Evolutionary conservation across 2,888 invertebrate species (phyloP).

Genomic region (Elmis aenea): DNA sequence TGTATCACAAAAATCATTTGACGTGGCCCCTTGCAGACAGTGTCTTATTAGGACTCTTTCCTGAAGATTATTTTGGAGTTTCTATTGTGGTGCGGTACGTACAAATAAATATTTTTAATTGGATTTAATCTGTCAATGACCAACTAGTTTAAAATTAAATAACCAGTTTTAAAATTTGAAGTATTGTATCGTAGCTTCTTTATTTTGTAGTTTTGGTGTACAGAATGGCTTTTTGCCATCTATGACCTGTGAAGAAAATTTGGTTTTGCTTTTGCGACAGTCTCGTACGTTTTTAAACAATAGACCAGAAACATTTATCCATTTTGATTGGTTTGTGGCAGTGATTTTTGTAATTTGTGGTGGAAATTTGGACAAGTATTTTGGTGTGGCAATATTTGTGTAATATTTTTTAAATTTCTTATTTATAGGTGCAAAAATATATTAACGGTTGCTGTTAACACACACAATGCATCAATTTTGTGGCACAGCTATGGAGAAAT

Average conservation of each 20-base stretch:
- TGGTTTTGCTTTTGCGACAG: conserved; percentile 24
- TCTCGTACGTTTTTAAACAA: conserved; percentile 19
- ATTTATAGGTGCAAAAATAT: conserved; percentile 17
- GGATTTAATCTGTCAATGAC: neutral
- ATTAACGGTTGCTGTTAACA: conserved; percentile 19
- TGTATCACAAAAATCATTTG: conserved; percentile 7
- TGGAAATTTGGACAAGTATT: conserved; percentile 23
- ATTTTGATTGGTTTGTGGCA: conserved; percentile 29
- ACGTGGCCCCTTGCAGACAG: conserved; percentile 14
- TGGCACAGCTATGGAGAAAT: conserved; percentile 19
- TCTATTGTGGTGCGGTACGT: conserved; percentile 9
- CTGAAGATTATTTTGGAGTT: conserved; percentile 16
- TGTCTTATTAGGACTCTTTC: conserved; percentile 11
- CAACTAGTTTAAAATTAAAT: neutral
- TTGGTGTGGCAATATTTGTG: conserved; percentile 2
- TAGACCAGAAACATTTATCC: conserved; percentile 20
- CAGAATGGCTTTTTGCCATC: conserved; percentile 20
- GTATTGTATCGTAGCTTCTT: too few relatives aligned
- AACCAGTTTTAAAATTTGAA: neutral
- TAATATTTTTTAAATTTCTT: neutral
- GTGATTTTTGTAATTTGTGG: conserved; percentile 24
- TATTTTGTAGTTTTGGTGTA: conserved; percentile 23
- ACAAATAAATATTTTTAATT: neutral
- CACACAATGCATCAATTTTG: conserved; percentile 19
- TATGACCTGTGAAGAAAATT: conserved; percentile 16